A percentile compares a stretch with the other conserved stretches of the same genome.
phyloP scores from a whole-genome alignment of 2,113 vertebrate genomes.

The Prionailurus viverrinus region DNA sequence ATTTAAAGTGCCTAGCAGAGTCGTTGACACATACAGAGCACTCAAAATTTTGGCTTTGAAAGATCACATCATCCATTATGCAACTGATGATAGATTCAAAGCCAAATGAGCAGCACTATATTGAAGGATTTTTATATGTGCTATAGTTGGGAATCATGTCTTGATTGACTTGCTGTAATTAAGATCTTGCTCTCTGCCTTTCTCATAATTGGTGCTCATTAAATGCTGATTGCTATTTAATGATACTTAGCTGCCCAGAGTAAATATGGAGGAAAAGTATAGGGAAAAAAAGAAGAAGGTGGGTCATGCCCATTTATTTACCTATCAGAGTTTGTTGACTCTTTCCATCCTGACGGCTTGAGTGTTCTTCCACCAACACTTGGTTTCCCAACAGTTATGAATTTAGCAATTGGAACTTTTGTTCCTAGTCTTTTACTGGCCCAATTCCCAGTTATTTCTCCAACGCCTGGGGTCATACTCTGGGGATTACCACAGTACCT shows the following conservation, averaged over 20 bases:
- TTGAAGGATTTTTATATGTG: not conserved
- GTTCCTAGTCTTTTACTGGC: not conserved
- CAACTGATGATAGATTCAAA: not conserved
- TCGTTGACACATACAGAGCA: not conserved
- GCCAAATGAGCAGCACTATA: not conserved
- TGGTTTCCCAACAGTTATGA: slow-evolving; percentile 17
- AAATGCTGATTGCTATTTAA: not conserved
- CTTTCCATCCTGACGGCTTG: not conserved
- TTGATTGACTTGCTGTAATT: not conserved
- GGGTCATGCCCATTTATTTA: not conserved
- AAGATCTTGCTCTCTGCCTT: not conserved
- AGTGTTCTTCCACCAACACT: not conserved
- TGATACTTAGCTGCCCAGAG: not conserved
- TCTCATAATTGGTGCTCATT: not conserved
- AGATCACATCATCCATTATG: not conserved
- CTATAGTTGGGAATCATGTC: not conserved
- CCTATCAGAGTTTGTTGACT: not conserved
- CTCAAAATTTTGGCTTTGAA: not conserved
- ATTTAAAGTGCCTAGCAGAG: slow-evolving; percentile 1
- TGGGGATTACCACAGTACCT: not conserved
- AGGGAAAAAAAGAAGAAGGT: too few relatives aligned
- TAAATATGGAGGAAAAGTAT: not conserved
- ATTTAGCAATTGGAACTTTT: not conserved
- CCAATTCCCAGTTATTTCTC: not conserved
- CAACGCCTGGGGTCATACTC: not conserved